These are phyloP conservation scores for Rhagologus leucostigma DNA, from an alignment of 2,113 vertebrate species.

Conservation along the genomic window DNA sequence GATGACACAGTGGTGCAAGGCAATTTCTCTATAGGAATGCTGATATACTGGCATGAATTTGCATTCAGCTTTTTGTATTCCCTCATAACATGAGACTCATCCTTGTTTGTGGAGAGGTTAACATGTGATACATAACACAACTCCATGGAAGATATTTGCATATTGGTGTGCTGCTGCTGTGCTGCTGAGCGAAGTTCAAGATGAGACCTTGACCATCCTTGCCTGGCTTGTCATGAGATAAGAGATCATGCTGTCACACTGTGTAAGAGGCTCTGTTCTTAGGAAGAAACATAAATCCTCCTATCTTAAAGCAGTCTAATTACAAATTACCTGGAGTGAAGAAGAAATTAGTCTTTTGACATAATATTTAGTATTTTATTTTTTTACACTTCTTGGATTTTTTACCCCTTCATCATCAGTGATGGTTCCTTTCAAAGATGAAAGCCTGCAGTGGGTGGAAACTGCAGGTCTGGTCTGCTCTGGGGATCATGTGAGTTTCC, in stretches of 20 bases:
- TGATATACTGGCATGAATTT: background rate
- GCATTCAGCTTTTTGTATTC: background rate
- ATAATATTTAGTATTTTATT: background rate
- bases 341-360: background rate
- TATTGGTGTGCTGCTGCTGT: background rate
- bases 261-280: background rate
- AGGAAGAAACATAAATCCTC: background rate
- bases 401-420: background rate
- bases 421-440: background rate
- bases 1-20: background rate
- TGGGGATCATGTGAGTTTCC: background rate
- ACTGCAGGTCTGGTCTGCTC: background rate
- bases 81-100: background rate
- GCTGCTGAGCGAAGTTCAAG: background rate
- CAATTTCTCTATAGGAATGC: background rate
- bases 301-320: background rate
- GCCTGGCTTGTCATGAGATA: background rate
- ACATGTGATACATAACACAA: rapidly evolving
- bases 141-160: background rate
- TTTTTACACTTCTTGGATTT: background rate
- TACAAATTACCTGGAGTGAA: background rate
- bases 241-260: background rate
- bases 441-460: background rate
- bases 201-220: constrained; percentile 37
- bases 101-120: background rate